phyloP scores from a whole-genome alignment of 2,113 vertebrate species.

The Vidua chalybeata region DNA sequence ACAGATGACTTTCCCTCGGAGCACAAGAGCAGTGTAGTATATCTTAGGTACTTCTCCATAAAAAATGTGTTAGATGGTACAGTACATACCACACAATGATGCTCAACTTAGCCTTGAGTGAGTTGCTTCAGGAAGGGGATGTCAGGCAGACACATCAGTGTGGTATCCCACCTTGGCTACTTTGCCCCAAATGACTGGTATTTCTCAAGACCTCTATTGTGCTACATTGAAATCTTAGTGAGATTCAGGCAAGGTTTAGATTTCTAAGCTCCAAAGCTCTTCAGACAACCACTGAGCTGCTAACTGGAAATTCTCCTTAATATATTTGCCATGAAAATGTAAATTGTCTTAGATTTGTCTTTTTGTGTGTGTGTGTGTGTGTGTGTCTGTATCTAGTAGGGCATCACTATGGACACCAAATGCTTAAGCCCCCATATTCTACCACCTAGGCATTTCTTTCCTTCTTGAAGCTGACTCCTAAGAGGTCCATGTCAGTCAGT shows the following conservation, averaged over 20 bases:
- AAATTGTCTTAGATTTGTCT: not conserved
- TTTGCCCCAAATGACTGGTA: not conserved
- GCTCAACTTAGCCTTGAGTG: not conserved
- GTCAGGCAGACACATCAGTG: not conserved
- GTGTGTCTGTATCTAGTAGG: not conserved
- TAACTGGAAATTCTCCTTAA: not conserved
- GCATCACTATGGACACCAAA: not conserved
- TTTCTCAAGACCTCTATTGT: not conserved
- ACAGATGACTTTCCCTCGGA: slow-evolving; percentile 20
- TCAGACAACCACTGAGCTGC: not conserved
- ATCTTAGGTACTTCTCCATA: not conserved
- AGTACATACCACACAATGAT: not conserved
- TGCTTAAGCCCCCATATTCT: not conserved
- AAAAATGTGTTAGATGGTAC: not conserved
- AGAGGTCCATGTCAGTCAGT: not conserved
- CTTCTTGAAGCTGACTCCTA: not conserved
- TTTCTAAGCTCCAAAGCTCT: not conserved
- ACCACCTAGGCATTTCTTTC: not conserved
- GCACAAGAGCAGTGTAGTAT: not conserved
- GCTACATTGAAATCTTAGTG: not conserved
- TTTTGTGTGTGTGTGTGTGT: not conserved
- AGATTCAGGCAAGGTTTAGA: not conserved
- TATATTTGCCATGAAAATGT: not conserved
- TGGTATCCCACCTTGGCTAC: not conserved
- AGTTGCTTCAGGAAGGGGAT: not conserved